phyloP scores from a whole-genome alignment of 2,888 invertebrate species.

The Acleris emargana region DNA sequence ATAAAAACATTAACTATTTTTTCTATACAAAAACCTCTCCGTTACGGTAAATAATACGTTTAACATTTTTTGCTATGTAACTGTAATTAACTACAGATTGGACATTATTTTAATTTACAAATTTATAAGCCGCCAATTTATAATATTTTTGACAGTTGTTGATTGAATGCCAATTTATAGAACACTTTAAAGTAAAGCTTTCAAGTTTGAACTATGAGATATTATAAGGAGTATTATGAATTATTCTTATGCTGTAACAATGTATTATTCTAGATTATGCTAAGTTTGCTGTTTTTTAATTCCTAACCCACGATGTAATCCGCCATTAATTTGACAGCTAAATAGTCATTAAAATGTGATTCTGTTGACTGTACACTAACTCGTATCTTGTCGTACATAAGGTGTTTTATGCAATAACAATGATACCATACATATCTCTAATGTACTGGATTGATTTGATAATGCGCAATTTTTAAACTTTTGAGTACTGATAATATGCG shows the following conservation, averaged over 20 bases:
- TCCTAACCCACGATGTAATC: slow-evolving; percentile 8
- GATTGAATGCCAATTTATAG: too few relatives aligned
- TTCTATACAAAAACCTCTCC: too few relatives aligned
- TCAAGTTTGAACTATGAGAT: neutral
- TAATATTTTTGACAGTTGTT: too few relatives aligned
- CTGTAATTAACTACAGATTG: too few relatives aligned
- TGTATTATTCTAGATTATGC: slow-evolving; percentile 40
- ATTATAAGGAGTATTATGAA: slow-evolving; percentile 9
- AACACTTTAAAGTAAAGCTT: neutral
- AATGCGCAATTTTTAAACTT: neutral
- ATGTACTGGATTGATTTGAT: slow-evolving; percentile 21
- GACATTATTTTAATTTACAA: too few relatives aligned
- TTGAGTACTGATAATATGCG: neutral
- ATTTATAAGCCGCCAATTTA: too few relatives aligned
- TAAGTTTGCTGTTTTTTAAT: slow-evolving; percentile 47
- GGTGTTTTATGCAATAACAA: slow-evolving; percentile 29
- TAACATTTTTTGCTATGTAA: too few relatives aligned
- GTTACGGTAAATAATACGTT: too few relatives aligned
- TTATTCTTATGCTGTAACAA: slow-evolving; percentile 39
- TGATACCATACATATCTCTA: slow-evolving; percentile 13
- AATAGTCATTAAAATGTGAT: slow-evolving; percentile 30
- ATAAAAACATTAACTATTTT: too few relatives aligned
- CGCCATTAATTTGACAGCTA: slow-evolving; percentile 23
- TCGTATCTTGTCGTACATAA: slow-evolving; percentile 30
- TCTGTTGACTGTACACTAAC: slow-evolving; percentile 22